A percentile compares a stretch with the other conserved stretches of the same genome.
Conservation (phyloP, 2,888 invertebrate genomes). For the Pachymerium ferrugineum region DNA sequence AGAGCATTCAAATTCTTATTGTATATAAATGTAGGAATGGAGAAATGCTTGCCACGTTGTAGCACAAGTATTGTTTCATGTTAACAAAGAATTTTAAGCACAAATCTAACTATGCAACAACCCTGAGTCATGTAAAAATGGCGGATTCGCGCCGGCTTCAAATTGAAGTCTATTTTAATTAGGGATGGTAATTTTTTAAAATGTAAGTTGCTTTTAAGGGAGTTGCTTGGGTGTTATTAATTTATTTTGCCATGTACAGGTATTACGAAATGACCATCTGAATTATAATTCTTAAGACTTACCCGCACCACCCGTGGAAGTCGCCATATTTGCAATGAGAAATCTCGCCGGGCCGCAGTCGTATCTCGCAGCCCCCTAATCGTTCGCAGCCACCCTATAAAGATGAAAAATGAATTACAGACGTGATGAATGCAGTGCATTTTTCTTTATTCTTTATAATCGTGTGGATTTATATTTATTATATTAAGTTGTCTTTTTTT, state of each 20-base stretch:
- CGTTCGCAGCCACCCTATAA: neutral
- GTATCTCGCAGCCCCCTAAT: neutral
- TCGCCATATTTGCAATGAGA: constrained; percentile 35
- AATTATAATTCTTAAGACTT: constrained; percentile 31
- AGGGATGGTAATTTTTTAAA: neutral
- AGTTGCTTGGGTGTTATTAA: neutral
- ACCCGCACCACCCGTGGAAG: constrained; percentile 37
- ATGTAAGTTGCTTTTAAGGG: neutral
- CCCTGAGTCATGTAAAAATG: constrained; percentile 7
- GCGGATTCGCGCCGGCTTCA: constrained; percentile 30
- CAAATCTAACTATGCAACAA: neutral
- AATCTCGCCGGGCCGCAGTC: neutral
- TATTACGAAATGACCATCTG: too few relatives aligned
- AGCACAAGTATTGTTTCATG: neutral
- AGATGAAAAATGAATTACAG: neutral
- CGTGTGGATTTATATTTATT: too few relatives aligned
- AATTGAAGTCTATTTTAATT: neutral
- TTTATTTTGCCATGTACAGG: neutral
- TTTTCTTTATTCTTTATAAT: neutral
- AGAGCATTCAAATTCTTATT: neutral
- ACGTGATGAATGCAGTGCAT: neutral
- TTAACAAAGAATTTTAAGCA: neutral
- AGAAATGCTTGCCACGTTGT: too few relatives aligned
- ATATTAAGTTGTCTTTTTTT: too few relatives aligned
- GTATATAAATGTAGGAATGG: neutral